Evolutionary conservation across 2,888 invertebrate genomes (phyloP).

Genomic region (Formica aserva): DNA sequence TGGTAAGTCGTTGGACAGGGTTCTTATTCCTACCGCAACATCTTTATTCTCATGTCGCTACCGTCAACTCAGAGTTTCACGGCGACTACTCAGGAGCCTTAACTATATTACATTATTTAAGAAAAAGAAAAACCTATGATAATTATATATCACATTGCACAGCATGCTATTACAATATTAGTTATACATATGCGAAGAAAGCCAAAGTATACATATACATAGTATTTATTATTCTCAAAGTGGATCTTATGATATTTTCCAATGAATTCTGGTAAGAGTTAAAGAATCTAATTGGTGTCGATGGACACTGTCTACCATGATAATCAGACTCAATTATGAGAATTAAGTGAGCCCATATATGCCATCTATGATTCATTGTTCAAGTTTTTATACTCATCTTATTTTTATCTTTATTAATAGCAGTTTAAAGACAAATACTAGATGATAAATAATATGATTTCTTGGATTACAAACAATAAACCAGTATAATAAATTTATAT

Average conservation of each 20-base stretch:
- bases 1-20: no score
- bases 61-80: no score
- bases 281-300: constrained; percentile 13
- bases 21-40: no score
- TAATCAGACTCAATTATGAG: constrained; percentile 70
- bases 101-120: no score
- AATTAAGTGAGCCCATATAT: constrained; percentile 54
- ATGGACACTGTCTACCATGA: constrained; percentile 11
- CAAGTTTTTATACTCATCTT: constrained; percentile 52
- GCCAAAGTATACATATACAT: no score
- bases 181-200: no score
- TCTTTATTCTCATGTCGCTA: no score
- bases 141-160: no score
- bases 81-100: no score
- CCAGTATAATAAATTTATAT: constrained; percentile 75
- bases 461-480: constrained; percentile 8
- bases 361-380: constrained; percentile 73
- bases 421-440: constrained; percentile 17
- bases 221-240: no score
- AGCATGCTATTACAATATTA: no score
- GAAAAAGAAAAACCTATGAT: no score
- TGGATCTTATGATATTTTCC: not conserved
- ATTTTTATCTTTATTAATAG: constrained; percentile 11
- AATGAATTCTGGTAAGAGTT: constrained; percentile 14
- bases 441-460: not conserved